A percentile compares a stretch with the other conserved stretches of the same genome.
phyloP scores from a whole-genome alignment of 2,113 vertebrate genomes.

The Pteropus alecto region DNA sequence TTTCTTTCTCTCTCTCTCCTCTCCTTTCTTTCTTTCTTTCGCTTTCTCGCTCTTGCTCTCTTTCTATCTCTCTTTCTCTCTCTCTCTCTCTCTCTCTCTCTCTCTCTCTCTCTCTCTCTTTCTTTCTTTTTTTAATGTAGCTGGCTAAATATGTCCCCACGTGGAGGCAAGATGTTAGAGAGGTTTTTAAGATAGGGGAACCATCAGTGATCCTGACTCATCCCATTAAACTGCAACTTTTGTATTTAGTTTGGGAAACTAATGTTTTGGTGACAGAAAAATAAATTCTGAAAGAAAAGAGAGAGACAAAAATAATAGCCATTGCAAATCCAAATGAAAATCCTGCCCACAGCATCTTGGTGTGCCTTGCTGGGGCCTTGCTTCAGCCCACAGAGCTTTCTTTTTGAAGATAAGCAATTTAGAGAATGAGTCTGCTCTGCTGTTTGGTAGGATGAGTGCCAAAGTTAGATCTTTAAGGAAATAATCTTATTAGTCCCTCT shows the following conservation, averaged over 20 bases:
- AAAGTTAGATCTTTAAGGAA: conserved; percentile 77
- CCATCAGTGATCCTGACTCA: background rate
- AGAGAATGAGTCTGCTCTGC: conserved; percentile 37
- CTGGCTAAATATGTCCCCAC: background rate
- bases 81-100: too few species aligned
- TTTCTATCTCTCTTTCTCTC: too few species aligned
- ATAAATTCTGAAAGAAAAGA: background rate
- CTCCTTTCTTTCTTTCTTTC: rapidly evolving
- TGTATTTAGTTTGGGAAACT: conserved; percentile 1
- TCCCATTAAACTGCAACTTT: background rate
- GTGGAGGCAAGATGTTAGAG: background rate
- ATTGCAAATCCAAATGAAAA: conserved; percentile 38
- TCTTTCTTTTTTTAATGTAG: background rate
- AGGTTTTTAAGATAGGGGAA: background rate
- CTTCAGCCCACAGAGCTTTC: background rate
- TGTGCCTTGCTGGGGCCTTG: background rate
- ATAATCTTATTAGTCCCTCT: conserved; percentile 70
- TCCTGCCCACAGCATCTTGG: background rate
- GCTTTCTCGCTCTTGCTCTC: too few species aligned
- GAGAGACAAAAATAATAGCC: conserved; percentile 16
- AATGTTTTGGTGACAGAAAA: conserved; percentile 24
- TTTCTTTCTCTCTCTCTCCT: rapidly evolving
- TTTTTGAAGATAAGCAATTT: conserved; percentile 59
- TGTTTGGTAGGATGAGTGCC: conserved; percentile 49
- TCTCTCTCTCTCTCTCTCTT: background rate